These are phyloP conservation scores for Drosophila malerkotliana DNA, from an alignment of 1,140 invertebrate genomes.

Conservation along the genomic window DNA sequence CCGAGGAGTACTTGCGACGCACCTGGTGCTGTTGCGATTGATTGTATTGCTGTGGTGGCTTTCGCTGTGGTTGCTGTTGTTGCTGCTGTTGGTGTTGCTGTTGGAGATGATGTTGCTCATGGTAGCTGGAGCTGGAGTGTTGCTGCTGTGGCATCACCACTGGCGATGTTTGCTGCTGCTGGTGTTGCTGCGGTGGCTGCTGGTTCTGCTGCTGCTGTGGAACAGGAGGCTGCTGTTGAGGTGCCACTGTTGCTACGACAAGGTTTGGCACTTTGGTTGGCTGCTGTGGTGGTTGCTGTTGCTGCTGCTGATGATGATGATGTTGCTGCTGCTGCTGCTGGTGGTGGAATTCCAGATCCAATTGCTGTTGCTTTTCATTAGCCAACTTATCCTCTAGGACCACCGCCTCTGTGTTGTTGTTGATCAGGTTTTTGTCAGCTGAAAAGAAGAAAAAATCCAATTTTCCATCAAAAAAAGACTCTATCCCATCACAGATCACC, in stretches of 20 bases:
- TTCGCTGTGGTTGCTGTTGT: constrained; percentile 56
- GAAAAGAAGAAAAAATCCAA: constrained; percentile 28
- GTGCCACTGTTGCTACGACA: constrained; percentile 59
- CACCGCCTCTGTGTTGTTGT: constrained; percentile 56
- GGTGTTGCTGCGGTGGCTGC: constrained; percentile 33
- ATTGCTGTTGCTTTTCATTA: constrained; percentile 36
- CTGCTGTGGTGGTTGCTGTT: constrained; percentile 36
- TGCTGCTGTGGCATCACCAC: constrained; percentile 30
- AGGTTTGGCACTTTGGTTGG: constrained; percentile 48
- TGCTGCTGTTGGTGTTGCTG: constrained; percentile 44
- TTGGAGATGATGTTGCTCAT: constrained; percentile 49
- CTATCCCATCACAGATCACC: background rate
- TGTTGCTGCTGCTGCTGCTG: constrained; percentile 47
- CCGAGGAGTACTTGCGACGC: constrained; percentile 72
- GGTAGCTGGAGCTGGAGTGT: constrained; percentile 14
- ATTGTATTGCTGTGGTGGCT: constrained; percentile 56
- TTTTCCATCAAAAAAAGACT: constrained; percentile 19
- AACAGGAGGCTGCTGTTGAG: constrained; percentile 37
- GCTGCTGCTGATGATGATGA: constrained; percentile 3
- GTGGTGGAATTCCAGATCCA: constrained; percentile 35
- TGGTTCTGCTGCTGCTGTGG: constrained; percentile 7
- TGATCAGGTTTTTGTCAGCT: constrained; percentile 65
- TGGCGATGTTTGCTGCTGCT: constrained; percentile 55
- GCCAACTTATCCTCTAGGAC: constrained; percentile 54
- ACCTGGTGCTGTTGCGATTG: constrained; percentile 62